Evolutionary conservation across 2,888 invertebrate species (phyloP).

Genomic region (Drosophila fungiperda): DNA sequence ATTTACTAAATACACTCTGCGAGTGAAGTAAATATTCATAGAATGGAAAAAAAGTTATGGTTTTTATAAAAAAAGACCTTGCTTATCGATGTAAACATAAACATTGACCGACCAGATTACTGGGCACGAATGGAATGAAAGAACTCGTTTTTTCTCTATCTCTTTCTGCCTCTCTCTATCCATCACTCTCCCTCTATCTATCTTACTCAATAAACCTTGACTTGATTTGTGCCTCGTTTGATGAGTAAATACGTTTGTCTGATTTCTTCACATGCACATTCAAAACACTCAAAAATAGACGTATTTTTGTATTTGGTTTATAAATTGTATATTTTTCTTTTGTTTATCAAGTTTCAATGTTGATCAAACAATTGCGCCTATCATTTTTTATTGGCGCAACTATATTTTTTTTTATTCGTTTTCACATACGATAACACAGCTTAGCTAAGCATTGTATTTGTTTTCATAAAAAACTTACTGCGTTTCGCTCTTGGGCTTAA

Average conservation of each 20-base stretch:
- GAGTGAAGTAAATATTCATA: conserved; percentile 10
- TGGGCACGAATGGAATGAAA: conserved; percentile 7
- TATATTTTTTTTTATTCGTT: conserved; percentile 23
- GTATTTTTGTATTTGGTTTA: conserved; percentile 13
- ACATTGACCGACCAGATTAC: conserved; percentile 11
- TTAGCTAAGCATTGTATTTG: conserved; percentile 7
- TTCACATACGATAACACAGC: conserved; percentile 25
- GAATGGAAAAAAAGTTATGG: neutral
- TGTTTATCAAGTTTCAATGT: conserved; percentile 39
- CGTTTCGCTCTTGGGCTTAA: conserved; percentile 1
- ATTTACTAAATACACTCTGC: conserved; percentile 13
- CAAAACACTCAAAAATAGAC: neutral
- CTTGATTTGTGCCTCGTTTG: conserved; percentile 34
- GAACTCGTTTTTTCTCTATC: neutral
- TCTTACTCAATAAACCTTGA: conserved; percentile 36
- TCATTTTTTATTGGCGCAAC: conserved; percentile 55
- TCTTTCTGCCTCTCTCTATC: neutral
- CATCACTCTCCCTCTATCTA: neutral
- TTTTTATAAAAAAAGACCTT: conserved; percentile 36
- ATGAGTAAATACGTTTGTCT: conserved; percentile 26
- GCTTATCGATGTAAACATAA: conserved; percentile 46
- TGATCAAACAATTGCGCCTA: conserved; percentile 45
- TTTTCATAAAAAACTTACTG: neutral
- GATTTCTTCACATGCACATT: conserved; percentile 34
- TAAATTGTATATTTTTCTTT: conserved; percentile 2